Evolutionary conservation across 1,140 invertebrate genomes (phyloP).

Genomic region (Calycopis cecrops): DNA sequence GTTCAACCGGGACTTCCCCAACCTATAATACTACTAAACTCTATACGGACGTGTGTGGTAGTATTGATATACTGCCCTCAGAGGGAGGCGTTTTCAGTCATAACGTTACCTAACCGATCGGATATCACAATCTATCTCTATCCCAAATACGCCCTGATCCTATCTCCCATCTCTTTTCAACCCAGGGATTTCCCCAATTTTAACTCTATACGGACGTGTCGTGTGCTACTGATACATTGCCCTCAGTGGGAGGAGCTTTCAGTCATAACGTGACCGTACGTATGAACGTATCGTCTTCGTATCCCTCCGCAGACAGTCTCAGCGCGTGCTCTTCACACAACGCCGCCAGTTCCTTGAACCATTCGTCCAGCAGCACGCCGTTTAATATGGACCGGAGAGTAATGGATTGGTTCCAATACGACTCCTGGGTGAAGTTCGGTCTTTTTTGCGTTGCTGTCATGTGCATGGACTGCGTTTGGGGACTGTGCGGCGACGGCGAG

Average conservation of each 20-base stretch:
- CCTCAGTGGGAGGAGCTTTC: conserved; percentile 38
- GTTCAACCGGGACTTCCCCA: no score
- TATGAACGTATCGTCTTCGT: conserved; percentile 53
- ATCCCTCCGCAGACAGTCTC: conserved; percentile 41
- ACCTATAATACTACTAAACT: no score
- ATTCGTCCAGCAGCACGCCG: conserved; percentile 93
- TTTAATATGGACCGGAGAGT: conserved; percentile 68
- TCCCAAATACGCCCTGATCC: no score
- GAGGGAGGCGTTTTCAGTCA: no score
- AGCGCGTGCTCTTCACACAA: conserved; percentile 93
- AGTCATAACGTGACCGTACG: conserved; percentile 62
- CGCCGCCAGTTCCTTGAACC: conserved; percentile 94
- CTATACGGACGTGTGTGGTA: no score
- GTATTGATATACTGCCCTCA: no score
- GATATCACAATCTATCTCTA: no score
- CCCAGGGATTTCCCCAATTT: background rate
- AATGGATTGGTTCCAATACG: conserved; percentile 67
- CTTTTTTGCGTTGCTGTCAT: conserved; percentile 37
- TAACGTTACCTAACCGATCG: no score
- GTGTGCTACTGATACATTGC: conserved; percentile 31
- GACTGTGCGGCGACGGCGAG: conserved; percentile 36
- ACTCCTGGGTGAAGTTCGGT: conserved; percentile 53
- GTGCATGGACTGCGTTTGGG: conserved; percentile 33
- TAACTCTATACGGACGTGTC: conserved; percentile 11
- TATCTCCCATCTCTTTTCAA: no score